Evolutionary conservation across 2,888 invertebrate species (phyloP).

Genomic region (Synergus laeviventris): DNA sequence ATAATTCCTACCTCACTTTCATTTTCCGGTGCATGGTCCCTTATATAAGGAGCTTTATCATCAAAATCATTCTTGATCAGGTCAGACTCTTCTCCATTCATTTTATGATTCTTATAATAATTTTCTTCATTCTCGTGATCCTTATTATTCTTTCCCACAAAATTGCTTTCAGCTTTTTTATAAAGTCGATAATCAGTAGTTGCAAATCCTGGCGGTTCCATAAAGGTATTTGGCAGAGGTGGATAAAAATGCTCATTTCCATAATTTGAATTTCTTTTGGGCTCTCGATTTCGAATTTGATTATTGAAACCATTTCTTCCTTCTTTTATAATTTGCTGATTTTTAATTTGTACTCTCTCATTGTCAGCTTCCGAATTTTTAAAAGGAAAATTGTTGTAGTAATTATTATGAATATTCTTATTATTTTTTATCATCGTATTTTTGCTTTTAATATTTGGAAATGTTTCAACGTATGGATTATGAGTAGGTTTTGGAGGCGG

Average conservation of each 20-base stretch:
- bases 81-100: conserved; percentile 44
- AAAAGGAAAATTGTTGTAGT: neutral
- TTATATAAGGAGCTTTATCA: conserved; percentile 53
- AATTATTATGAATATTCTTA: neutral
- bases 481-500: conserved; percentile 16
- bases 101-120: conserved; percentile 41
- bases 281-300: neutral
- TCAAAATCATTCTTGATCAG: conserved; percentile 28
- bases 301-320: neutral
- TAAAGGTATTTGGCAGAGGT: conserved; percentile 5
- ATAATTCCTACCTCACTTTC: conserved; percentile 49
- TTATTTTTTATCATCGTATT: conserved; percentile 4
- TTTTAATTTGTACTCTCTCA: neutral
- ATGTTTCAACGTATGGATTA: neutral
- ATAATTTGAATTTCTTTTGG: neutral
- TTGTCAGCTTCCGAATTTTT: neutral
- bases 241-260: neutral
- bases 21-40: conserved; percentile 63
- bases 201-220: conserved; percentile 25
- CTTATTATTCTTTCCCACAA: neutral
- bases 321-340: neutral
- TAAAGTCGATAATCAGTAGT: conserved; percentile 16
- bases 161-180: conserved; percentile 1
- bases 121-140: neutral
- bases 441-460: conserved; percentile 6